A percentile compares a stretch with the other conserved stretches of the same genome.
Evolutionary conservation across 2,113 vertebrate genomes (phyloP).

Genomic region (Barbus barbus): DNA sequence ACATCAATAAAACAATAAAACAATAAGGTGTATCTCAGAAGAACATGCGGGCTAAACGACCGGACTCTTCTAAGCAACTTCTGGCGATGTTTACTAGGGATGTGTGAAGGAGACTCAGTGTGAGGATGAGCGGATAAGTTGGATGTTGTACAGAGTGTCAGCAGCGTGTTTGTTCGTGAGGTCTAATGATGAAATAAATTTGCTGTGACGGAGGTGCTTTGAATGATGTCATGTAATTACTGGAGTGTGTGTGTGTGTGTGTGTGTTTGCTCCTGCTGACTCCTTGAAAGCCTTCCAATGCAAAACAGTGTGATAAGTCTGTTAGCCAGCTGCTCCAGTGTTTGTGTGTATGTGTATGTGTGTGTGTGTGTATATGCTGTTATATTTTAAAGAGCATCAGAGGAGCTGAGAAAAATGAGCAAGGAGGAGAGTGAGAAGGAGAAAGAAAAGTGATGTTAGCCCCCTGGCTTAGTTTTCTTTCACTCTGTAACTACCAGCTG

Average conservation of each 20-base stretch:
- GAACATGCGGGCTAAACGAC: not conserved
- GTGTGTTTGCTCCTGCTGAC: not conserved
- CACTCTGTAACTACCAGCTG: slow-evolving; percentile 33
- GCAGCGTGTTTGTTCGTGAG: slow-evolving; percentile 4
- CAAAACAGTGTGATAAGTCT: not conserved
- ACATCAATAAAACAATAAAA: not conserved
- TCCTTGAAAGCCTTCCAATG: not conserved
- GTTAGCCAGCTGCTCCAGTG: slow-evolving; percentile 20
- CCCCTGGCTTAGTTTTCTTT: not conserved
- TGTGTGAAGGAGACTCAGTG: not conserved
- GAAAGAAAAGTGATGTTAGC: slow-evolving; percentile 19
- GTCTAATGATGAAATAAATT: slow-evolving; percentile 48
- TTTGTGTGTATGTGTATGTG: not conserved
- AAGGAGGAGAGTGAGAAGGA: not conserved
- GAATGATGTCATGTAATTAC: slow-evolving; percentile 40
- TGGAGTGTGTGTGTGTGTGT: slow-evolving; percentile 31
- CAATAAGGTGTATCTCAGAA: not conserved
- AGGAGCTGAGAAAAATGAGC: not conserved
- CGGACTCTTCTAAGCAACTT: not conserved
- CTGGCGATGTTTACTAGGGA: not conserved
- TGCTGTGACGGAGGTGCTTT: slow-evolving; percentile 25
- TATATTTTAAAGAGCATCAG: not conserved
- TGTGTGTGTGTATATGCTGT: slow-evolving; percentile 18
- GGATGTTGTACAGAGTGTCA: slow-evolving; percentile 12
- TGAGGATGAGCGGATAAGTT: not conserved